Conservation (phyloP, 30 jellyfish, hydroid and myxozoan genomes). For the Aurelia aurita region DNA sequence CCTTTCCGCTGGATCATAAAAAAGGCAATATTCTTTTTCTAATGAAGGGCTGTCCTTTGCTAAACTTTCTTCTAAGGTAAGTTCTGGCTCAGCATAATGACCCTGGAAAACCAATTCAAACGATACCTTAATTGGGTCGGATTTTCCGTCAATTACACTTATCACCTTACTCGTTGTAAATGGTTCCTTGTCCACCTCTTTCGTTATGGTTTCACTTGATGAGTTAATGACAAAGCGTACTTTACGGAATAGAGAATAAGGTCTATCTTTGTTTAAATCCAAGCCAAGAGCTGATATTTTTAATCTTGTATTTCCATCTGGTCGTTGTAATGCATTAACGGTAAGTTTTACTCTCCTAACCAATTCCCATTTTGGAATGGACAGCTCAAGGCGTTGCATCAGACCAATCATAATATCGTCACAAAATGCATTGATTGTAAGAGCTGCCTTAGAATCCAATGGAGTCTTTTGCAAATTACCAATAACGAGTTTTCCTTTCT, state of each 20-base stretch:
- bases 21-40: conserved; percentile 37
- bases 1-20: conserved; percentile 70
- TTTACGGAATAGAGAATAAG: conserved; percentile 68
- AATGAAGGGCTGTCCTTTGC: neutral
- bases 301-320: neutral
- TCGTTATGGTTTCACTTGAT: neutral
- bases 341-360: conserved; percentile 53
- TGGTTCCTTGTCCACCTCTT: conserved; percentile 64
- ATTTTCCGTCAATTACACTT: neutral
- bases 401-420: conserved; percentile 80
- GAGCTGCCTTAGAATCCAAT: conserved; percentile 45
- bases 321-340: neutral
- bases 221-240: conserved; percentile 14
- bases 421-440: conserved; percentile 85
- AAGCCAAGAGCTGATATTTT: conserved; percentile 40
- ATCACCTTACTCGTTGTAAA: conserved; percentile 7
- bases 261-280: conserved; percentile 47
- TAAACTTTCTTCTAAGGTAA: neutral
- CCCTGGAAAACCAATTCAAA: conserved; percentile 72
- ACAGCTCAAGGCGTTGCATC: conserved; percentile 67
- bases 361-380: conserved; percentile 87
- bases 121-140: conserved; percentile 3
- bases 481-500: conserved; percentile 68
- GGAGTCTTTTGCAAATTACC: conserved; percentile 90
- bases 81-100: conserved; percentile 79